Percentiles rank a stretch among this genome's conserved stretches.
These are phyloP conservation scores for Rotaria sp. DNA, from an alignment of 2,888 invertebrate genomes.

Conservation along the genomic window DNA sequence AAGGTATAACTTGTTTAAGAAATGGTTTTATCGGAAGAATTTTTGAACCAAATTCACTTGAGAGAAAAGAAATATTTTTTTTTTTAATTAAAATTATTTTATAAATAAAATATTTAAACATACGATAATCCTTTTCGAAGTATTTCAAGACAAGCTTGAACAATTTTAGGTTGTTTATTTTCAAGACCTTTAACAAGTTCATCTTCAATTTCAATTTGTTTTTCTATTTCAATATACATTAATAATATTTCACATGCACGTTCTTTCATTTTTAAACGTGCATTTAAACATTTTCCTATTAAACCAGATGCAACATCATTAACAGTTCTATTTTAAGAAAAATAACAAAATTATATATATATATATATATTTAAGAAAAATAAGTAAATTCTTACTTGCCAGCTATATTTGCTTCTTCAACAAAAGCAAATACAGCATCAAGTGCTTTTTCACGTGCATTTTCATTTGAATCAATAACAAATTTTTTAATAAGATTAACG, in stretches of 20 bases:
- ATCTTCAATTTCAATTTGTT: constrained; percentile 70
- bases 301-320: constrained; percentile 81
- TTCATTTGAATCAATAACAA: constrained; percentile 85
- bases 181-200: constrained; percentile 86
- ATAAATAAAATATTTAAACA: constrained; percentile 32
- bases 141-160: constrained; percentile 72
- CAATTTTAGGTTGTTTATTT: constrained; percentile 90
- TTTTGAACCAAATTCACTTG: constrained; percentile 80
- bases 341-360: background rate
- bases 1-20: constrained; percentile 67
- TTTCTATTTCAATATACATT: constrained; percentile 92
- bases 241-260: constrained; percentile 77
- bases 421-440: constrained; percentile 79
- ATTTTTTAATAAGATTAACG: constrained; percentile 80
- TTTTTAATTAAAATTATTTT: too few relatives aligned
- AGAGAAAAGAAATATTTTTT: too few relatives aligned
- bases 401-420: constrained; percentile 70
- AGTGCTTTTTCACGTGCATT: constrained; percentile 89
- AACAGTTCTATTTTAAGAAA: constrained; percentile 62
- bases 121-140: constrained; percentile 68
- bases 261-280: constrained; percentile 82
- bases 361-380: background rate
- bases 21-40: constrained; percentile 71
- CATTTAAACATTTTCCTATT: constrained; percentile 82
- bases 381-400: constrained; percentile 59